Conservation (phyloP, 2,113 vertebrate genomes). For the Hyaena hyaena region DNA sequence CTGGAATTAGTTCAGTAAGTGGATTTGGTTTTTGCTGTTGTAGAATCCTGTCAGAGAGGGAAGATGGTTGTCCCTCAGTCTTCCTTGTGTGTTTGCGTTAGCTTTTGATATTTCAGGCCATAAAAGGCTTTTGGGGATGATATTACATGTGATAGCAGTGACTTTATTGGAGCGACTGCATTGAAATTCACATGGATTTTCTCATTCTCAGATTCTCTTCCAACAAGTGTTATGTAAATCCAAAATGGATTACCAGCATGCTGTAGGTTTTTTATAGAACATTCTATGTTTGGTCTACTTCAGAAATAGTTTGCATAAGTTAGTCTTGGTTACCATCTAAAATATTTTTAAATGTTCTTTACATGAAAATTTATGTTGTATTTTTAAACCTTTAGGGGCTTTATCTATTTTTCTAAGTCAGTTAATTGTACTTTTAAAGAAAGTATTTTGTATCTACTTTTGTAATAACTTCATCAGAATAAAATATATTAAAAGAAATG, state of each 20-base stretch:
- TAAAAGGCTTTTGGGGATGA: not conserved
- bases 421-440: slow-evolving; percentile 76
- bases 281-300: slow-evolving; percentile 39
- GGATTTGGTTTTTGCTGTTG: not conserved
- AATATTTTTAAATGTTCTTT: slow-evolving; percentile 74
- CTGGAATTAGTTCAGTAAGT: not conserved
- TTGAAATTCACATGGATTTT: slow-evolving; percentile 52
- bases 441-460: slow-evolving; percentile 82
- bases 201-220: slow-evolving; percentile 35
- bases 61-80: not conserved
- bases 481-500: slow-evolving; percentile 78
- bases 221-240: slow-evolving; percentile 63
- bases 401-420: slow-evolving; percentile 83
- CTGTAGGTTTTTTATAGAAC: slow-evolving; percentile 35
- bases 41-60: not conserved
- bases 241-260: slow-evolving; percentile 31
- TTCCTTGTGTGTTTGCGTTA: slow-evolving; percentile 42
- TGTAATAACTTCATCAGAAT: slow-evolving; percentile 81
- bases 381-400: slow-evolving; percentile 76
- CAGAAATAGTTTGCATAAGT: slow-evolving; percentile 56
- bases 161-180: slow-evolving; percentile 29
- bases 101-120: not conserved
- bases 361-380: slow-evolving; percentile 74
- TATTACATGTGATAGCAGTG: not conserved
- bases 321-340: slow-evolving; percentile 70